phyloP scores from a whole-genome alignment of 2,113 vertebrate genomes.

The Loxodonta africana region DNA sequence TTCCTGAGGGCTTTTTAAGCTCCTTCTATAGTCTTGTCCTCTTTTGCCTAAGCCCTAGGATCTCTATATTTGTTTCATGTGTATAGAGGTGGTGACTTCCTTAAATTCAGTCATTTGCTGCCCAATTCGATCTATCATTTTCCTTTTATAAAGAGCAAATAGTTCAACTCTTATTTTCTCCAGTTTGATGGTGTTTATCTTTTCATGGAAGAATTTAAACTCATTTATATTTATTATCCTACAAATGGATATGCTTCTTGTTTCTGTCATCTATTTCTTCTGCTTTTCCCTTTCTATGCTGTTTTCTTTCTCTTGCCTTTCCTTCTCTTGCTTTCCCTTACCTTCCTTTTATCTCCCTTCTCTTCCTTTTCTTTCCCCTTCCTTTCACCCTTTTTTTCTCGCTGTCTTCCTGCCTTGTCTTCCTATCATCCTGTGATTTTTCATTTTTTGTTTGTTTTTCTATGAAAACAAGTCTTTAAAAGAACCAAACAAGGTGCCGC shows the following conservation, averaged over 20 bases:
- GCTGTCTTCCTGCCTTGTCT: not conserved
- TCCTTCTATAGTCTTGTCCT: not conserved
- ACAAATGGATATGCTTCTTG: not conserved
- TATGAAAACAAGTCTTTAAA: not conserved
- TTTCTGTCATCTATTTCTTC: not conserved
- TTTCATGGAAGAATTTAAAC: not conserved
- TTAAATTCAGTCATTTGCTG: too few relatives aligned
- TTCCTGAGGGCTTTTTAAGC: not conserved
- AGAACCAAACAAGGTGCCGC: not conserved
- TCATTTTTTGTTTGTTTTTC: not conserved
- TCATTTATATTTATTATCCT: not conserved
- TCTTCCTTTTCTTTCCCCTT: not conserved
- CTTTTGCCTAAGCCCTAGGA: not conserved
- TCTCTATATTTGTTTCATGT: not conserved
- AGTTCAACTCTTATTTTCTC: slow-evolving; percentile 17
- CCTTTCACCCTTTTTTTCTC: not conserved
- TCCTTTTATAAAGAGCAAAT: not conserved
- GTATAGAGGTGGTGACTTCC: too few relatives aligned
- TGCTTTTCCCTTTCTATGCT: not conserved
- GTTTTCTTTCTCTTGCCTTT: not conserved
- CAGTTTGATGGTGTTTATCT: not conserved
- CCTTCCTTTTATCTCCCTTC: not conserved
- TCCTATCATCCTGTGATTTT: not conserved
- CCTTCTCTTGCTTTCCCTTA: not conserved
- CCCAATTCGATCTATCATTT: not conserved